Base-by-base conservation (phyloP, 2,888 invertebrate species). In the Stenodera caucasica region DNA sequence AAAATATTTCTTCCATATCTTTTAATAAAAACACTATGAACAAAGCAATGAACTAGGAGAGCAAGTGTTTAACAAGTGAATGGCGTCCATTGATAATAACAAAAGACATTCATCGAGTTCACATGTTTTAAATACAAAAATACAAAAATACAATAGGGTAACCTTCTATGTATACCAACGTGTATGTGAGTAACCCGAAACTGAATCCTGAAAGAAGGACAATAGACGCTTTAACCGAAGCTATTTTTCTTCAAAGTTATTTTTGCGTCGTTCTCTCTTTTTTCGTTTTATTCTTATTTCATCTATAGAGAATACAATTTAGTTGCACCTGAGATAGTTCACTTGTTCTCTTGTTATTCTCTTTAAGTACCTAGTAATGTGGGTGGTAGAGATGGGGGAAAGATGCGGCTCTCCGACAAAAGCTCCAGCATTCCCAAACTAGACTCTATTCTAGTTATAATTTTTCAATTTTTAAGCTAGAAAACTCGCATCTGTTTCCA, bases 11-110 rank as follows among this genome's bases (percentile, higher is more conserved):
- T 58, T 67, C 61, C 57, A 61, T 55, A 61, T 64, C 66, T 61
- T 62, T 61, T n/a, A 61, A 66, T 66, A 67, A 67, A 72, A 71
- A 69, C 66, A 66, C 53, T 64, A 53, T 63, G 56, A 53, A 70
- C 69, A 70, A 69, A 64, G 59, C 57, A 61, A 63, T 66, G 67
- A 69, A 64, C 70, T 45, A 45, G 45, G 45, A 33, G 32, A 67
- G 72, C 70, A 72, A 71, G 71, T 70, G 73, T 73, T 72, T 72
- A 73, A 72, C 70, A 72, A 73, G 70, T 73, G 74, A 74, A 74
- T 74, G 74, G 72, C 69, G 67, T 67, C 69, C 72, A 74, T 71
- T 72, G 72, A 73, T 73, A 45, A 45, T 5, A 70, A 75, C 73
- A 75, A 75, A 74, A 71, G 72, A 69, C 69, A 63, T 69, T 67